Evolutionary conservation across 2,888 invertebrate species (phyloP).

Genomic region (Ennomos erosarius): DNA sequence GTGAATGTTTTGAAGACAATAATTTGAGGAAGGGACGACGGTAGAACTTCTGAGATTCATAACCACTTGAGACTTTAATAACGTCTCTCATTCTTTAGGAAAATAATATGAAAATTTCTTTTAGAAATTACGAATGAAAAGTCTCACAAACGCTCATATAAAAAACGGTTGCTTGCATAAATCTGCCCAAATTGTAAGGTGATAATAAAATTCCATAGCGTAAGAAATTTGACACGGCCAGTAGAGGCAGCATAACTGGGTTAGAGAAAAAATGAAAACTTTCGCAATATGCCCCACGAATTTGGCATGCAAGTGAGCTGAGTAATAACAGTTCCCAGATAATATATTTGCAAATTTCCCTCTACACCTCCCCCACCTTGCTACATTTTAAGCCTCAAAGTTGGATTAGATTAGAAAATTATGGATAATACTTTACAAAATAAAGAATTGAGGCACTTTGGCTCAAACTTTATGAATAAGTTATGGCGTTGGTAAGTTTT

Average conservation of each 20-base stretch:
- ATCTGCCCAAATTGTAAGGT: conserved; percentile 58
- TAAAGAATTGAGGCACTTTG: conserved; percentile 33
- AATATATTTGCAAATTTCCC: conserved; percentile 66
- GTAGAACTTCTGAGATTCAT: conserved; percentile 35
- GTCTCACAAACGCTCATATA: conserved; percentile 15
- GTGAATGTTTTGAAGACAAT: conserved; percentile 23
- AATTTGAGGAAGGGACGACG: conserved; percentile 21
- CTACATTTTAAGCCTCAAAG: conserved; percentile 51
- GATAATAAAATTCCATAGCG: conserved; percentile 64
- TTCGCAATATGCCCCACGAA: conserved; percentile 71
- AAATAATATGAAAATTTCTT: conserved; percentile 29
- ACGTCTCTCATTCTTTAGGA: conserved; percentile 27
- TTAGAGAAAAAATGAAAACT: conserved; percentile 79
- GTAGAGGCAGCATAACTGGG: conserved; percentile 68
- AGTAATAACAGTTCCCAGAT: conserved; percentile 63
- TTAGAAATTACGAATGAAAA: conserved; percentile 7
- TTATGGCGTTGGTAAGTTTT: conserved; percentile 24
- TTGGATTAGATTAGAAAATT: conserved; percentile 52
- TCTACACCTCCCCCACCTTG: conserved; percentile 47
- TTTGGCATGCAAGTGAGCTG: conserved; percentile 64
- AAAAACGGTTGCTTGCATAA: conserved; percentile 38
- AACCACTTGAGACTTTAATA: conserved; percentile 37
- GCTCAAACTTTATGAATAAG: conserved; percentile 31
- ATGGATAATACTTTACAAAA: conserved; percentile 43
- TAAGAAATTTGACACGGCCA: conserved; percentile 61